Percentiles rank a stretch among this genome's conserved stretches.
Conservation (phyloP, 2,113 vertebrate species). For the Herpailurus yagouaroundi region DNA sequence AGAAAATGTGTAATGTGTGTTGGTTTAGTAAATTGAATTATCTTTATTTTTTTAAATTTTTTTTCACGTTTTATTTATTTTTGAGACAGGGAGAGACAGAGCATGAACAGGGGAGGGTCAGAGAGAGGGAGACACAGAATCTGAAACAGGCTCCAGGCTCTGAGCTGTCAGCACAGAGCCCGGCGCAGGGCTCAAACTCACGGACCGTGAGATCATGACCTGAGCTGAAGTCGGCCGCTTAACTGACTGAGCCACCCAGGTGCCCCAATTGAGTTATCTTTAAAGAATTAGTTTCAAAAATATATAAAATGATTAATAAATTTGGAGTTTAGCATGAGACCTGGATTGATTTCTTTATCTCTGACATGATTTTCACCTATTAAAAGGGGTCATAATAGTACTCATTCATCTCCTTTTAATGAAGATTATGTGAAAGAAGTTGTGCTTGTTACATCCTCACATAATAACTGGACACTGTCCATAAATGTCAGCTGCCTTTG, state of each 20-base stretch:
- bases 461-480: background rate
- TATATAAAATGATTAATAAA: background rate
- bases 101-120: too few species aligned
- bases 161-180: too few species aligned
- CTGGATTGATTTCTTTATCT: background rate
- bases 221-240: too few species aligned
- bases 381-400: background rate
- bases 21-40: slow-evolving; percentile 1
- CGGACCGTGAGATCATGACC: too few species aligned
- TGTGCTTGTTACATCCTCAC: background rate
- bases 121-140: too few species aligned
- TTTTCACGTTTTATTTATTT: too few species aligned
- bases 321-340: background rate
- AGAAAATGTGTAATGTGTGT: background rate
- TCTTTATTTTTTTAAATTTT: background rate
- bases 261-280: background rate
- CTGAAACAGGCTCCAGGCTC: too few species aligned
- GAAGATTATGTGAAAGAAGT: background rate
- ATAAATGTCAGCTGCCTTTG: background rate
- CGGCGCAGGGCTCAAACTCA: too few species aligned
- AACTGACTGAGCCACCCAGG: too few species aligned
- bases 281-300: background rate
- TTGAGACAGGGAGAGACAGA: too few species aligned
- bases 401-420: background rate
- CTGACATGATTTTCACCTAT: background rate